These are phyloP conservation scores for Apus apus DNA, from an alignment of 2,113 vertebrate genomes.

Conservation along the genomic window DNA sequence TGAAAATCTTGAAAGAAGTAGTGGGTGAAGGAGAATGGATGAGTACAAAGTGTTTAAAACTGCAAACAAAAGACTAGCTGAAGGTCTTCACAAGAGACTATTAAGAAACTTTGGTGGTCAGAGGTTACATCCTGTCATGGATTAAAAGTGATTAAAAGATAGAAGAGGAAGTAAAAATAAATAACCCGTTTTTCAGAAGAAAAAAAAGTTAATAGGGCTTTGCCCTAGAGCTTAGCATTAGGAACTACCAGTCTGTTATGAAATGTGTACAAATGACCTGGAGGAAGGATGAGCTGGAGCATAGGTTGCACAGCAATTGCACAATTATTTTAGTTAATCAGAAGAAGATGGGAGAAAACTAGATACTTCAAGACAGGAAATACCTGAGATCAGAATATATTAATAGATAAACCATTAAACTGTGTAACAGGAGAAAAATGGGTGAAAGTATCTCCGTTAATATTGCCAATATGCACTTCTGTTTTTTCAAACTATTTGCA, in stretches of 20 bases:
- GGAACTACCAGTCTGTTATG: neutral
- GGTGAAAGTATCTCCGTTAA: neutral
- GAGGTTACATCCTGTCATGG: neutral
- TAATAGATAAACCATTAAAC: neutral
- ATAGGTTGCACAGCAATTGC: neutral
- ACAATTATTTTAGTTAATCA: neutral
- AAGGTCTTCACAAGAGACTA: slow-evolving; percentile 18
- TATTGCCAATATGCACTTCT: neutral
- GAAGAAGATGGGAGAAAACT: neutral
- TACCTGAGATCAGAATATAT: neutral
- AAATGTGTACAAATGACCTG: neutral
- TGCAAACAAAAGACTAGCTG: neutral
- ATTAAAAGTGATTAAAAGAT: slow-evolving; percentile 15
- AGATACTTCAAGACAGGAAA: neutral
- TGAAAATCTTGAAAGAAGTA: neutral
- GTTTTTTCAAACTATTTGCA: neutral
- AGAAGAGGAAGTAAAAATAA: slow-evolving; percentile 35
- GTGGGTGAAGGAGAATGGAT: neutral
- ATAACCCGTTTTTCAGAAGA: slow-evolving; percentile 18
- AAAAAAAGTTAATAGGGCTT: slow-evolving; percentile 6
- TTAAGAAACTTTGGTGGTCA: neutral
- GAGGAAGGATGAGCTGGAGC: neutral
- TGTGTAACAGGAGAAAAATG: neutral
- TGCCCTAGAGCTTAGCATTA: neutral
- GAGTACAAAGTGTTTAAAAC: neutral